phyloP scores from a whole-genome alignment of 2,113 vertebrate genomes.

The Burhinus oedicnemus region DNA sequence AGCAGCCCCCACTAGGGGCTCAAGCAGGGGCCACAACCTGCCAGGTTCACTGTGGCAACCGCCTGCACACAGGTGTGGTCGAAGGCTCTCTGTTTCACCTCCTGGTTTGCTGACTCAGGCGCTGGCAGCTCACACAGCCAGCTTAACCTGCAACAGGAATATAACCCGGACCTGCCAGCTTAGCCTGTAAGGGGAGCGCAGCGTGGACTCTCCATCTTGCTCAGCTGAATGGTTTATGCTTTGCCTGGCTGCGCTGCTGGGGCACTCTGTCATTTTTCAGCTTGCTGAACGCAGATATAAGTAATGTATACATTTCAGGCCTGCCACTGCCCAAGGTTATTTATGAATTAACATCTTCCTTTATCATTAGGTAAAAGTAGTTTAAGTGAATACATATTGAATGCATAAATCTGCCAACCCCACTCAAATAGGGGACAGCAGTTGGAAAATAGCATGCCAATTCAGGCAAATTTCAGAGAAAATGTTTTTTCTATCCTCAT shows the following conservation, averaged over 20 bases:
- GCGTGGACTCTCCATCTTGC: neutral
- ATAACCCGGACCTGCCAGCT: neutral
- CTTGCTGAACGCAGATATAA: neutral
- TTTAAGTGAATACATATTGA: neutral
- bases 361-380: constrained; percentile 30
- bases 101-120: neutral
- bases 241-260: neutral
- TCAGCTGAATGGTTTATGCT: neutral
- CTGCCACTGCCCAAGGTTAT: constrained; percentile 26
- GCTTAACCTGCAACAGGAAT: neutral
- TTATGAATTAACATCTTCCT: constrained; percentile 50
- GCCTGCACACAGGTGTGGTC: accelerated
- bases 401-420: constrained; percentile 16
- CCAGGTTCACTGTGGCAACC: neutral
- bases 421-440: neutral
- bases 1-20: neutral
- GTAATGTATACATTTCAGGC: neutral
- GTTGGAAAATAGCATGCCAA: neutral
- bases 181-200: neutral
- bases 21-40: accelerated
- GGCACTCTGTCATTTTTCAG: constrained; percentile 25
- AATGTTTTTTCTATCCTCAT: neutral
- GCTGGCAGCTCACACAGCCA: neutral
- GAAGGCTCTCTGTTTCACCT: neutral
- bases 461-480: neutral